Conservation (phyloP, 2,113 vertebrate species). For the Geothlypis trichas region DNA sequence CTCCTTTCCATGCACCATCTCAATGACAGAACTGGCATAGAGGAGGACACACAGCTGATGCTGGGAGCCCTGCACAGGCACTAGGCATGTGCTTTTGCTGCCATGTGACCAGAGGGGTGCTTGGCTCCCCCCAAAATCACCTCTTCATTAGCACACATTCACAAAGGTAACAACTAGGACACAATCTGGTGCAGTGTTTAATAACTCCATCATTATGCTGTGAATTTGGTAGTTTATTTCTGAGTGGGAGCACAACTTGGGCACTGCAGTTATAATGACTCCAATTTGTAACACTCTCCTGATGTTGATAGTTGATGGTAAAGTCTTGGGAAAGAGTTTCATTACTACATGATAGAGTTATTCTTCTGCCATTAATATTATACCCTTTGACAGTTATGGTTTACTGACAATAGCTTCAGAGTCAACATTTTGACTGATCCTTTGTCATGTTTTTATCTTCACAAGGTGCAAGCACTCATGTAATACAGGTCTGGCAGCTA, state of each 20-base stretch:
- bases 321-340: background rate
- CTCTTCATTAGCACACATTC: background rate
- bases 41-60: accelerated
- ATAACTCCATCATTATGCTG: background rate
- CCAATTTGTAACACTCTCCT: background rate
- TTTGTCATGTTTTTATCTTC: slow-evolving; percentile 18
- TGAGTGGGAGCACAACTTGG: background rate
- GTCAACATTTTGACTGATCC: background rate
- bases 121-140: background rate
- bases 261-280: background rate
- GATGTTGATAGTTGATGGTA: background rate
- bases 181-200: background rate
- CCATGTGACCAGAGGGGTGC: accelerated
- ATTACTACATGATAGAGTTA: background rate
- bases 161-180: background rate
- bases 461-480: background rate
- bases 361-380: background rate
- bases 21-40: background rate
- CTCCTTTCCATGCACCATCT: background rate
- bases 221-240: background rate
- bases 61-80: background rate
- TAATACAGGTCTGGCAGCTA: slow-evolving; percentile 36
- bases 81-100: accelerated
- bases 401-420: slow-evolving; percentile 3
- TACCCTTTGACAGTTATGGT: background rate